Percentiles rank a stretch among this genome's conserved stretches.
Conservation (phyloP, 2,113 vertebrate species). For the Thalassarche chlororhynchos region DNA sequence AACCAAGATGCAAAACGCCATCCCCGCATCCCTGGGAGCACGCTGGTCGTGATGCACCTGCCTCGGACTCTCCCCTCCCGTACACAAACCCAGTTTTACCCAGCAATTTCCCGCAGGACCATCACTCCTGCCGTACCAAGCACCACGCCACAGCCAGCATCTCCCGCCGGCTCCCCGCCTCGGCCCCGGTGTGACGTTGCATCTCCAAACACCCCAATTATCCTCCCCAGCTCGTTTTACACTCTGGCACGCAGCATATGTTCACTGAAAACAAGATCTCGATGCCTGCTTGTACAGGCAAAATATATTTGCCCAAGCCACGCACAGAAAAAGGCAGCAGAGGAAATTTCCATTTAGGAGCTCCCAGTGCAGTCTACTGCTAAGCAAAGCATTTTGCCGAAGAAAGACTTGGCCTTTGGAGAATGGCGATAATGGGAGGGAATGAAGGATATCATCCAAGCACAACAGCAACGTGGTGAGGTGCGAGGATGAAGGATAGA, state of each 20-base stretch:
- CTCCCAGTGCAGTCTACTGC: not conserved
- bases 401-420: not conserved
- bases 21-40: not conserved
- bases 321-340: not conserved
- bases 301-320: not conserved
- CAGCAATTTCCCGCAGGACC: not conserved
- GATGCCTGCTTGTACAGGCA: accelerated
- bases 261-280: not conserved
- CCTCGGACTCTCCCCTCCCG: not conserved
- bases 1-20: not conserved
- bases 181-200: accelerated
- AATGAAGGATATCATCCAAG: not conserved
- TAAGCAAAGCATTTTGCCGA: not conserved
- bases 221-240: not conserved
- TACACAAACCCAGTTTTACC: not conserved
- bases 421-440: accelerated
- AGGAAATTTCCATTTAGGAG: not conserved
- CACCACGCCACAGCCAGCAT: accelerated
- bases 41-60: accelerated
- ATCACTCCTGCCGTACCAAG: not conserved
- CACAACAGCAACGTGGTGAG: not conserved
- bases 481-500: not conserved
- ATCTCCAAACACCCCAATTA: not conserved
- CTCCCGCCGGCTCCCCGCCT: accelerated
- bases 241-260: accelerated